phyloP scores from a whole-genome alignment of 2,797 vertebrate species.

The Platyrinchus mystaceus region DNA sequence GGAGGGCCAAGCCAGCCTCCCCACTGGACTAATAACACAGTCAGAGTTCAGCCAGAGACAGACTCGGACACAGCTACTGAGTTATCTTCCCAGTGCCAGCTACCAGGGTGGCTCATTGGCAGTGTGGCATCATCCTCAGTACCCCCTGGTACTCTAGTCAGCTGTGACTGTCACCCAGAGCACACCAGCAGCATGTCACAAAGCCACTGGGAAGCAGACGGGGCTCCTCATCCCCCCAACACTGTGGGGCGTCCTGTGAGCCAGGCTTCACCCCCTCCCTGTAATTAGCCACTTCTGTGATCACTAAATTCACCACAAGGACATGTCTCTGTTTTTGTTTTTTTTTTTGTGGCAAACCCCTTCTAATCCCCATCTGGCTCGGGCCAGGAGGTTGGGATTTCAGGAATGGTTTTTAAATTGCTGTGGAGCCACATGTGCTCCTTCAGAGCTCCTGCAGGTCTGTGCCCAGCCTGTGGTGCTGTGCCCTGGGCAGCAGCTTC shows the following conservation, averaged over 20 bases:
- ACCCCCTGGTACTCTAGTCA: not conserved
- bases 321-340: not conserved
- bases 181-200: not conserved
- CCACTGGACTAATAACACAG: no score
- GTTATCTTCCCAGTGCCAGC: not conserved
- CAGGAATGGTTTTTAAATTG: not conserved
- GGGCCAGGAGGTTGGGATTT: not conserved
- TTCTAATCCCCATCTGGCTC: not conserved
- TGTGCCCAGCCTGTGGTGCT: rapidly evolving
- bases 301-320: not conserved
- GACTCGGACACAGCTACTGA: rapidly evolving
- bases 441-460: not conserved
- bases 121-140: rapidly evolving
- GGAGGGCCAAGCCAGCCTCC: not conserved
- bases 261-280: not conserved
- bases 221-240: not conserved
- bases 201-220: rapidly evolving
- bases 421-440: rapidly evolving
- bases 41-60: not conserved
- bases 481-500: not conserved
- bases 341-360: not conserved
- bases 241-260: rapidly evolving
- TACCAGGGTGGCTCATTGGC: rapidly evolving
- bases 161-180: not conserved
- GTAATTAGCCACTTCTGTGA: not conserved